Conservation (phyloP, 1,140 invertebrate genomes). For the Glomeris maerens region DNA sequence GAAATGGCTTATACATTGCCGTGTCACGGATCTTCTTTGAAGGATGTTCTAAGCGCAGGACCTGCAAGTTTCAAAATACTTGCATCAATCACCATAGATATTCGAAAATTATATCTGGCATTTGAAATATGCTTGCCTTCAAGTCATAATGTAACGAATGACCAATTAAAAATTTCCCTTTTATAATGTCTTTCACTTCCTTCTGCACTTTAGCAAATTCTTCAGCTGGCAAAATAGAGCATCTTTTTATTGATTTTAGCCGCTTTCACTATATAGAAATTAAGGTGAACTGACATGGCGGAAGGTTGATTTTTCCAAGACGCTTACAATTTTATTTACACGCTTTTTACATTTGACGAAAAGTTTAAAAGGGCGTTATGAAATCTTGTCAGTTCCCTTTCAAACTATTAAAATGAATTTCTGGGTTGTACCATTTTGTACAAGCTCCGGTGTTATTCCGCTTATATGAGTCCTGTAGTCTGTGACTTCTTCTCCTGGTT, state of each 20-base stretch:
- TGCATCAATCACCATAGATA: no score
- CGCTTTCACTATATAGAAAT: no score
- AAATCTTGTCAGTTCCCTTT: no score
- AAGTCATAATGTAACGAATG: constrained; percentile 80
- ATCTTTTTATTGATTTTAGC: no score
- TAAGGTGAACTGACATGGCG: no score
- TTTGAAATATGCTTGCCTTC: constrained; percentile 37
- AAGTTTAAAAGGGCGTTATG: no score
- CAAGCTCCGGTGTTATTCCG: constrained; percentile 61
- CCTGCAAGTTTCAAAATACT: constrained; percentile 24
- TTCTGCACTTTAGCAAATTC: constrained; percentile 61
- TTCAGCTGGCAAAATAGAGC: constrained; percentile 35
- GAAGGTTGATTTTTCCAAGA: no score
- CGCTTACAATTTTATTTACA: no score
- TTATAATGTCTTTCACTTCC: constrained; percentile 62
- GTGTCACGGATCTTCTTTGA: constrained; percentile 63
- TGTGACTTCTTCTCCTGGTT: constrained; percentile 55
- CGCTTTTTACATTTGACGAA: no score
- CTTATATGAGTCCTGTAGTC: constrained; percentile 83
- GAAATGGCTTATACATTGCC: constrained; percentile 58
- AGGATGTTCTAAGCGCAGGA: constrained; percentile 65
- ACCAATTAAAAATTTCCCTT: constrained; percentile 62
- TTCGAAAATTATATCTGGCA: constrained; percentile 4
- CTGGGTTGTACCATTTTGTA: constrained; percentile 38
- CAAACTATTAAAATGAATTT: constrained; percentile 5